These are phyloP conservation scores for Vulpes ferrilata DNA, from an alignment of 2,113 vertebrate species.

Conservation along the genomic window DNA sequence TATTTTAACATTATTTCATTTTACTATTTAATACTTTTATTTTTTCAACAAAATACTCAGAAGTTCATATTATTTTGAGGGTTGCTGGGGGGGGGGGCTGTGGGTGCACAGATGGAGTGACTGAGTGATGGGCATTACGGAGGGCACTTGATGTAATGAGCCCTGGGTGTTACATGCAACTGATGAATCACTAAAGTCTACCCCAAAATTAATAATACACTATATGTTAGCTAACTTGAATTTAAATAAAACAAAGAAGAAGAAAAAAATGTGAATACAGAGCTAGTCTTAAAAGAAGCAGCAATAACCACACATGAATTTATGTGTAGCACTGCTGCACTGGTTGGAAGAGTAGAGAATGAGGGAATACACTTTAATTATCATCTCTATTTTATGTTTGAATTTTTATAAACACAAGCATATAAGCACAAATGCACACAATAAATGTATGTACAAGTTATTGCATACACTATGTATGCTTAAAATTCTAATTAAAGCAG, in stretches of 20 bases:
- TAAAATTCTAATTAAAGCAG: conserved; percentile 70
- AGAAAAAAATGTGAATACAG: neutral
- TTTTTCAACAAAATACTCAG: neutral
- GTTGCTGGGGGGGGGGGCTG: neutral
- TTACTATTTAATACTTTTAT: neutral
- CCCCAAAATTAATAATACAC: neutral
- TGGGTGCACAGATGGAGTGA: neutral
- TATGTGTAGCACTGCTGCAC: too few relatives aligned
- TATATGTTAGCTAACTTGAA: neutral
- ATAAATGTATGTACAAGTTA: neutral
- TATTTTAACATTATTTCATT: neutral
- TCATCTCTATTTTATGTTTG: neutral
- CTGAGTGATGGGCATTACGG: neutral
- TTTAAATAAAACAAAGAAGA: neutral
- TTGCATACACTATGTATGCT: conserved; percentile 21
- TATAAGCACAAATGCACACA: neutral
- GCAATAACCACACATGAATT: neutral
- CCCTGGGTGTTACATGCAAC: neutral
- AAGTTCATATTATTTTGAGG: neutral
- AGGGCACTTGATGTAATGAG: neutral
- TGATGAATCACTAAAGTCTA: neutral
- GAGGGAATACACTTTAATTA: neutral
- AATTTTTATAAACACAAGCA: neutral
- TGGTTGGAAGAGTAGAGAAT: neutral
- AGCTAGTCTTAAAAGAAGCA: neutral